phyloP scores from a whole-genome alignment of 2,888 invertebrate genomes.

The Auanema freiburgensis region DNA sequence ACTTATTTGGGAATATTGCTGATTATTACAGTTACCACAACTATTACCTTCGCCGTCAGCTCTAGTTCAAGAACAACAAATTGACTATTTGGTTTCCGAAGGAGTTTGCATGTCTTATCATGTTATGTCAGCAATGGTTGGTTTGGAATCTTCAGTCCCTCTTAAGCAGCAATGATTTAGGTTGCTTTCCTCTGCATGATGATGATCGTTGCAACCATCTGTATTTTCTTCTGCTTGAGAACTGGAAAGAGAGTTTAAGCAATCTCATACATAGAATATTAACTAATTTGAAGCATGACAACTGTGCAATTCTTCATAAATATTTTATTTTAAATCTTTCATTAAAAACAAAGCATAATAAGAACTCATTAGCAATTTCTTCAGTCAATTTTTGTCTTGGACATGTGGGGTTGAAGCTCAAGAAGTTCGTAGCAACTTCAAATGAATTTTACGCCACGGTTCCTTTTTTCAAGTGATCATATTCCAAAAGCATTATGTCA shows the following conservation, averaged over 20 bases:
- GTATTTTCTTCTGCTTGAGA: constrained; percentile 4
- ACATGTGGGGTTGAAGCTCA: too few relatives aligned
- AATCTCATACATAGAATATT: too few relatives aligned
- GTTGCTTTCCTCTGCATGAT: constrained; percentile 1
- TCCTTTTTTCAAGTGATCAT: constrained; percentile 34
- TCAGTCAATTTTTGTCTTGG: too few relatives aligned
- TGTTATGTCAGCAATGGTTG: constrained; percentile 20
- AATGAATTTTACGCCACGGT: too few relatives aligned
- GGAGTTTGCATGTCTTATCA: constrained; percentile 25
- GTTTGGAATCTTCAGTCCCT: background rate
- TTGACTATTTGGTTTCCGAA: constrained; percentile 14
- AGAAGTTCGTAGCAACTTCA: too few relatives aligned
- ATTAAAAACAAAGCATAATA: too few relatives aligned
- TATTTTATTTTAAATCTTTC: too few relatives aligned
- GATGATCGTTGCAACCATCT: constrained; percentile 1
- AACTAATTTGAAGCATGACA: too few relatives aligned
- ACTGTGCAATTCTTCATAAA: too few relatives aligned
- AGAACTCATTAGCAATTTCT: too few relatives aligned
- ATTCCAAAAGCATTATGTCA: constrained; percentile 33
- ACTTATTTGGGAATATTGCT: background rate
- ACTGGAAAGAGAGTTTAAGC: constrained; percentile 1
- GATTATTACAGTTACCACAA: background rate
- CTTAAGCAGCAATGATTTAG: background rate
- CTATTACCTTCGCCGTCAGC: constrained; percentile 13
- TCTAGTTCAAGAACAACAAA: constrained; percentile 6